Evolutionary conservation across 2,113 vertebrate genomes (phyloP), one percentile per base, ranked within the genome.

Genomic region (Daubentonia madagascariensis): DNA sequence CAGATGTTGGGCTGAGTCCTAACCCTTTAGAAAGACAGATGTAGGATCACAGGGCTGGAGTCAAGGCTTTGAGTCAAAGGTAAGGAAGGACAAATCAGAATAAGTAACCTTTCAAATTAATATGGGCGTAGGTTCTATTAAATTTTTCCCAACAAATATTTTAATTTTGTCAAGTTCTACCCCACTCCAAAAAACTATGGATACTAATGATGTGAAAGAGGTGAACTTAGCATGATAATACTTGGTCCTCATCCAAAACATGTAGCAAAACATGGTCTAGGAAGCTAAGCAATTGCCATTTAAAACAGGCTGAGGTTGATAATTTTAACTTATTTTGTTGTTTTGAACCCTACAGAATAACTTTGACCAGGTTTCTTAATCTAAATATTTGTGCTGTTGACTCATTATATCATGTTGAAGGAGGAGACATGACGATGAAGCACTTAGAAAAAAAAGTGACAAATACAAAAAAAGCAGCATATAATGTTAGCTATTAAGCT

Each of bases 241-340:
- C 4, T 75, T 97, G 68, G 85, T 85, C 59, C 72, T 97, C 94
- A 96, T 92, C 28, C 48, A 61, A 98, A 97, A 97, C 84, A 76
- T 70, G 0, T 20, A 50, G 5, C 14, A 59, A 5, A 65, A 20
- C 0, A 14, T 14, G 8, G 6, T 28, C 13, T 52, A 35, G 1
- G 11, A 75, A 87, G 13, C 17, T 85, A 88, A 90, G 48, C 8
- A 79, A 22, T 28, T 94, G 16, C 14, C 32, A 8, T n/a, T 30
- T 48, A 81, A 89, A 28, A 80, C 20, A 80, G 28, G 0, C 13
- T 80, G 14, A 16, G n/a, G 17, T 9, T 57, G 35, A 22, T 65
- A 48, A 80, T 67, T 91, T 91, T n/a, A 57, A 92, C 16, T 89
- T 65, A 2, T 50, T 76, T 65, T 95, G 37, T 61, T 23, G 57